Percentiles rank a stretch among this genome's conserved stretches.
These are phyloP conservation scores for Anabas testudineus DNA, from an alignment of 2,797 vertebrate species.

Conservation along the genomic window DNA sequence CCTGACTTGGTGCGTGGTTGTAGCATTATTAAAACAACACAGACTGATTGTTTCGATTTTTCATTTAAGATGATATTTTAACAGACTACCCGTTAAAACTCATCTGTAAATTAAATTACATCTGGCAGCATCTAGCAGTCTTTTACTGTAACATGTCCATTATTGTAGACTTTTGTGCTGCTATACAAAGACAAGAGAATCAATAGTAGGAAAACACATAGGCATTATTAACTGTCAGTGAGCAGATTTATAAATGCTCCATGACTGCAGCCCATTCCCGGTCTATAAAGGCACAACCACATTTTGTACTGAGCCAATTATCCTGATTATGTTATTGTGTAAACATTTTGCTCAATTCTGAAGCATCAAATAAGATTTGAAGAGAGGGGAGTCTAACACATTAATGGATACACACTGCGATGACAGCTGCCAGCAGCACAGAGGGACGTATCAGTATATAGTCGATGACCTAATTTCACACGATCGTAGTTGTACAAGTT, in stretches of 20 bases:
- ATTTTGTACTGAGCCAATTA: constrained; percentile 62
- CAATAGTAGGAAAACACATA: constrained; percentile 58
- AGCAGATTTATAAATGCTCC: constrained; percentile 63
- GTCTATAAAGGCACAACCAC: constrained; percentile 18
- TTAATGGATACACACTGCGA: constrained; percentile 36
- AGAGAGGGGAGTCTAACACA: constrained; percentile 28
- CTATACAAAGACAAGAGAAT: constrained; percentile 58
- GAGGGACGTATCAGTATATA: constrained; percentile 32
- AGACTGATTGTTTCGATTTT: constrained; percentile 14
- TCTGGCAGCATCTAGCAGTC: constrained; percentile 16
- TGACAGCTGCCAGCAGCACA: constrained; percentile 40
- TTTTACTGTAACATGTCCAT: constrained; percentile 38
- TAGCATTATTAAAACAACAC: constrained; percentile 29
- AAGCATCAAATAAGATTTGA: constrained; percentile 46
- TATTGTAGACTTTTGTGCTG: constrained; percentile 45
- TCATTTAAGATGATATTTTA: constrained; percentile 32
- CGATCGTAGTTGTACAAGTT: constrained; percentile 22
- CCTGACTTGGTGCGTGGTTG: constrained; percentile 28
- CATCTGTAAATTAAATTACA: constrained; percentile 46
- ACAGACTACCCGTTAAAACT: constrained; percentile 15
- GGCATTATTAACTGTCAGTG: constrained; percentile 52
- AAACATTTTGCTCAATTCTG: constrained; percentile 54
- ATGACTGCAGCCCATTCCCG: constrained; percentile 15
- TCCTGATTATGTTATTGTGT: constrained; percentile 55
- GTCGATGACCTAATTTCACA: constrained; percentile 48